Evolutionary conservation across 2,888 invertebrate genomes (phyloP), one percentile per base, ranked within the genome.

Genomic region (Herminia tarsipennalis): DNA sequence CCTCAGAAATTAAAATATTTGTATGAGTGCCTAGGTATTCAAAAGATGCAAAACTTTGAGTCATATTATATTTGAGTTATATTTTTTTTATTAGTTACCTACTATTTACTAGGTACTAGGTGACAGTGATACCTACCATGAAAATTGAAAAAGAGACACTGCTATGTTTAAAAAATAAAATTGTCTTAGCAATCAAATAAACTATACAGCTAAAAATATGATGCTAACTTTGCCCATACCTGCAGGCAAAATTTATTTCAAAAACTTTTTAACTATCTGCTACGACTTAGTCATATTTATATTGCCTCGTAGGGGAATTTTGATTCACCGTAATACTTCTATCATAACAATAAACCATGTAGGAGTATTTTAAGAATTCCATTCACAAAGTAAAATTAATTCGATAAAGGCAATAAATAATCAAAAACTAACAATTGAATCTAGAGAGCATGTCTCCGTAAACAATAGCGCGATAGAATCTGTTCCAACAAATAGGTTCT

Each of bases 401-500:
- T 44, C 32, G 43, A 46, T 38, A 27, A 27, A 52, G 24, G 44
- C 47, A 32, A 48, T 66, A 52, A 66, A 59, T 25, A 47, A 59
- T 18, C 48, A 44, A 56, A 58, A 56, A 41, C 38, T 8, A 56
- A 66, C 63, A 54, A 61, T 58, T 40, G 49, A 61, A 56, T 49
- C 25, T 36, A 45, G 33, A 47, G 43, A 48, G 39, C 53, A 48
- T 58, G 42, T 17, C 46, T 24, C 29, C 51, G 48, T 43, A 52
- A 51, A 66, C 55, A 50, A 62, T 60, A 36, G 51, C 28, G 14
- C 44, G 45, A 60, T 57, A 47, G 33, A 49, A 65, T 65, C 63
- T 41, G 53, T 65, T 65, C 53, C 22, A 56, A 55, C 41, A 55
- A 66, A 59, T 62, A 56, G n/a, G n/a, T n/a, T n/a, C 43, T 47